Evolutionary conservation across 2,797 vertebrate genomes (phyloP).

Genomic region (Chaenodraco wilsoni): DNA sequence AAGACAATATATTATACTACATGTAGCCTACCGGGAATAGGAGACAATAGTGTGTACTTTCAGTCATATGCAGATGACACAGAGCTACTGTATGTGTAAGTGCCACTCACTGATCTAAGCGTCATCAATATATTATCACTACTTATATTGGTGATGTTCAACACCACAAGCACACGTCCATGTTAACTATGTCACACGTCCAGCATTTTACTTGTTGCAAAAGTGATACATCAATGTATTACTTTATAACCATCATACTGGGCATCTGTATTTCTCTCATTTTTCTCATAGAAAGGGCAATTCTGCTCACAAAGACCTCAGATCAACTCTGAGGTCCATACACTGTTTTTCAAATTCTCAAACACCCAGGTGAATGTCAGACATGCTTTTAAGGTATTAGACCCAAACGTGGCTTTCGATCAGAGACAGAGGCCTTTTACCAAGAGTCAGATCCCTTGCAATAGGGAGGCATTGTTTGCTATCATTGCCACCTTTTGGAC

Average conservation of each 20-base stretch:
- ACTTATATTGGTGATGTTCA: background rate
- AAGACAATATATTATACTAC: background rate
- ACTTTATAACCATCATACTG: background rate
- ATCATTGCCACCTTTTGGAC: conserved; percentile 13
- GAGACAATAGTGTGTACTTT: background rate
- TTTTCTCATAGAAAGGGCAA: background rate
- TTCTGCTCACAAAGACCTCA: background rate
- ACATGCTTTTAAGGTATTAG: conserved; percentile 26
- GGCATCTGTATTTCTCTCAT: background rate
- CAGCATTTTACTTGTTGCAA: background rate
- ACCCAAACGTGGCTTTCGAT: conserved; percentile 1
- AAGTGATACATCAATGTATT: background rate
- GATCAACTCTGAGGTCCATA: background rate
- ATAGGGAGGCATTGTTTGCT: conserved; percentile 10
- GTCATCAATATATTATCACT: background rate
- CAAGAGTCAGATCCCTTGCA: conserved; percentile 13
- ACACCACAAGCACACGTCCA: background rate
- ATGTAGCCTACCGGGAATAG: background rate
- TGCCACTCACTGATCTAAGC: background rate
- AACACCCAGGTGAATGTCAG: conserved; percentile 15
- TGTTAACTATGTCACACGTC: background rate
- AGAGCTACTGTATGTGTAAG: background rate
- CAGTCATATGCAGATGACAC: conserved; percentile 11
- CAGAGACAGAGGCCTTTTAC: conserved; percentile 16
- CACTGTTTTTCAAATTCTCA: background rate